These are phyloP conservation scores for Rhynchotus rufescens DNA, from an alignment of 2,797 vertebrate genomes.

Conservation along the genomic window DNA sequence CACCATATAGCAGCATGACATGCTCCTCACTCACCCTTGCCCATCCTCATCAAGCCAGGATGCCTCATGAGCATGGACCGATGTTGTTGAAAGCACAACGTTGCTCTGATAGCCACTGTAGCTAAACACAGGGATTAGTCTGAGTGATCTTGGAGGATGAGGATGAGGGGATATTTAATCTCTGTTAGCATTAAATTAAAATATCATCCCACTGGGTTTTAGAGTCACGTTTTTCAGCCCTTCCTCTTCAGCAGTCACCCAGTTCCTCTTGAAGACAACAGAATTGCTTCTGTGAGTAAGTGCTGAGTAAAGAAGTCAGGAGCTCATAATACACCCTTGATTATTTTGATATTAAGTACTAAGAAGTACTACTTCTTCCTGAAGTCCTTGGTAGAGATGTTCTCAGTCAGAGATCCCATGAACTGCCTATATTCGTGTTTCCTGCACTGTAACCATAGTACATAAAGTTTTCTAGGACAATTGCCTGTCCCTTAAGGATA, in stretches of 20 bases:
- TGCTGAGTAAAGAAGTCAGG: neutral
- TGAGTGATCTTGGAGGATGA: neutral
- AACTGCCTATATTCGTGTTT: neutral
- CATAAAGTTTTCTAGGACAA: constrained; percentile 48
- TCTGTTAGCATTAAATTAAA: neutral
- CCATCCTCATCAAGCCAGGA: neutral
- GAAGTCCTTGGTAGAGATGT: neutral
- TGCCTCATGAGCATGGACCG: neutral
- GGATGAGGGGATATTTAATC: neutral
- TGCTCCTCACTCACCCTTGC: neutral
- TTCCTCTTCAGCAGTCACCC: neutral
- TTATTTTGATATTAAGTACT: neutral
- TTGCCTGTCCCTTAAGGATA: constrained; percentile 41
- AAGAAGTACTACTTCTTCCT: neutral
- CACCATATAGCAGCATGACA: neutral
- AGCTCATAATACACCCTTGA: neutral
- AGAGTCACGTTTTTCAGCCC: neutral
- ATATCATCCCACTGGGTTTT: neutral
- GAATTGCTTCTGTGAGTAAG: neutral
- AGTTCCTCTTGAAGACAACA: neutral
- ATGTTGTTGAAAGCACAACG: neutral
- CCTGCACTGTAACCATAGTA: neutral
- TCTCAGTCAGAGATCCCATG: neutral
- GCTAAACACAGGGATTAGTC: neutral
- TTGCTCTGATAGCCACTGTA: neutral